Conservation (phyloP, 2,888 invertebrate species). For the Hipparchia semele region DNA sequence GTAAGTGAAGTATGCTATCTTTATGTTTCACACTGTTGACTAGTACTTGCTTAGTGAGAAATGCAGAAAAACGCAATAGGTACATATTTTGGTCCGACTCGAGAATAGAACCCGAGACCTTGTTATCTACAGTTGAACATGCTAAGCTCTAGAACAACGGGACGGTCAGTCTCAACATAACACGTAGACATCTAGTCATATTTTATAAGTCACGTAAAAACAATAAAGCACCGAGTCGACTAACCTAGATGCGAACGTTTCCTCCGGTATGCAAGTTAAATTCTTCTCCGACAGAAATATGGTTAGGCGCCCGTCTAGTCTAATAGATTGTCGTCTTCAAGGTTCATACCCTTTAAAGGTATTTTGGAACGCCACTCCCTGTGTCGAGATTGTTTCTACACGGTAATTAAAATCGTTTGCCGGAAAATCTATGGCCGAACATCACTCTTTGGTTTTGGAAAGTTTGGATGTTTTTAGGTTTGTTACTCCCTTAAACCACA, state of each 20-base stretch:
- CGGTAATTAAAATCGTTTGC: slow-evolving; percentile 15
- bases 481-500: too few relatives aligned
- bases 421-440: slow-evolving; percentile 25
- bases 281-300: slow-evolving; percentile 40
- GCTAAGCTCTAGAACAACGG: too few relatives aligned
- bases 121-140: too few relatives aligned
- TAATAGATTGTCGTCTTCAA: slow-evolving; percentile 39
- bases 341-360: slow-evolving; percentile 29
- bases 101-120: too few relatives aligned
- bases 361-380: slow-evolving; percentile 33
- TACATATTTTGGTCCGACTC: too few relatives aligned
- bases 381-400: slow-evolving; percentile 25
- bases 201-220: slow-evolving; percentile 74
- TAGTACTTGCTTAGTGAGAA: too few relatives aligned
- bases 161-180: too few relatives aligned
- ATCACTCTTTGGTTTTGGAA: neutral
- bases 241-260: slow-evolving; percentile 73
- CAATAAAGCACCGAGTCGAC: slow-evolving; percentile 75
- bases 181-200: slow-evolving; percentile 56
- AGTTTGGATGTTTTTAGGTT: too few relatives aligned
- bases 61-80: too few relatives aligned
- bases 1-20: too few relatives aligned
- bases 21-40: too few relatives aligned
- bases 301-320: slow-evolving; percentile 33
- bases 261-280: slow-evolving; percentile 55